These are phyloP conservation scores for Tanypteryx hageni DNA, from an alignment of 2,888 invertebrate genomes.

Conservation along the genomic window DNA sequence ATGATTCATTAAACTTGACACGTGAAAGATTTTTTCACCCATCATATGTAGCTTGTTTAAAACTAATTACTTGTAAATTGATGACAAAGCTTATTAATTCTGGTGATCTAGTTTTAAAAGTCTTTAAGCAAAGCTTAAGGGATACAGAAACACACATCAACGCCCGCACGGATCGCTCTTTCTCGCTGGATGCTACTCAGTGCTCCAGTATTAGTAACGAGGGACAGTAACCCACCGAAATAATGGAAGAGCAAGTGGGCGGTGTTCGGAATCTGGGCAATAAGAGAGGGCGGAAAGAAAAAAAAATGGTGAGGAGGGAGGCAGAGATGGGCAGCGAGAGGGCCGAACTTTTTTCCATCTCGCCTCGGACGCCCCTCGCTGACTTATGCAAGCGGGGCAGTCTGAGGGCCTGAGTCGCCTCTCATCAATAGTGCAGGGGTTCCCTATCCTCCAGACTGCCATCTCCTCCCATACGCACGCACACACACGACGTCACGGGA, in stretches of 20 bases:
- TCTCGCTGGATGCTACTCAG: no score
- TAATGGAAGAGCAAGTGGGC: neutral
- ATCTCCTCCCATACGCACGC: conserved; percentile 23
- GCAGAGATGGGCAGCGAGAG: neutral
- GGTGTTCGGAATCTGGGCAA: neutral
- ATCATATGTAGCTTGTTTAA: no score
- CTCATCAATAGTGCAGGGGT: conserved; percentile 54
- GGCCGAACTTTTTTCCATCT: conserved; percentile 28
- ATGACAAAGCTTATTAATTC: no score
- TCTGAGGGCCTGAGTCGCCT: neutral
- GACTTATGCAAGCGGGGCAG: conserved; percentile 44
- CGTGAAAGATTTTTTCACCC: no score
- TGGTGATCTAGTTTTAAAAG: no score
- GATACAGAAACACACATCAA: no score
- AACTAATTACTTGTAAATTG: no score
- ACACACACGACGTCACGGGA: neutral
- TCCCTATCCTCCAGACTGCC: conserved; percentile 35
- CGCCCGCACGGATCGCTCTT: no score
- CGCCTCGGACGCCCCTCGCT: conserved; percentile 24
- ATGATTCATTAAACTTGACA: no score
- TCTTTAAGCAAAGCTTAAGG: no score
- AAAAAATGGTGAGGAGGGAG: neutral
- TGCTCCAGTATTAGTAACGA: no score
- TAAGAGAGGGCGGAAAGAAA: neutral
- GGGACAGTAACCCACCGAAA: no score